Evolutionary conservation across 2,797 vertebrate species (phyloP), one percentile per base, ranked within the genome.

Genomic region (Furcifer pardalis): DNA sequence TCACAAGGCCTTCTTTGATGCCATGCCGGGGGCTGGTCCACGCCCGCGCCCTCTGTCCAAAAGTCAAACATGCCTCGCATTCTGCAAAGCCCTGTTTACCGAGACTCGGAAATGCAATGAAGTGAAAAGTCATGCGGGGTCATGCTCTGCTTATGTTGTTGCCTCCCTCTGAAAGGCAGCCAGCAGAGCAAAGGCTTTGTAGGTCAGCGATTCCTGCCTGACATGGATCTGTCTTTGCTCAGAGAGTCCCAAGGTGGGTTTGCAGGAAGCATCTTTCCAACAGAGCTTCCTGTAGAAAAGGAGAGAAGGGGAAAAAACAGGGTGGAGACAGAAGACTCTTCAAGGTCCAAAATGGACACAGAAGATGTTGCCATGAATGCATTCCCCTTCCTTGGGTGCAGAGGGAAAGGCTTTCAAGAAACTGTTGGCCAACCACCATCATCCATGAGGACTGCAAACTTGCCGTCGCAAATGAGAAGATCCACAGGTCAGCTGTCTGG

Each of bases 101-200:
- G 92, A 87, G 88, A 87, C 60, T 5, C 25, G 76, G 83, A 69
- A 81, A 86, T 82, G 81, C 86, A 87, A 76, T 84, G 82, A 91
- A n/a, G 62, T 12, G 89, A 84, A 82, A 93, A 94, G 93, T 94
- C 94, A 93, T 89, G 94, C 5, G 81, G 85, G 93, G 93, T 92
- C 93, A 94, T 92, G 93, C 10, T 77, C 71, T 91, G 44, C 80
- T 56, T 42, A 85, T 0, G 1, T 82, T 81, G 85, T 84, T 90
- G 79, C 88, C 89, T 86, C 60, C 77, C 73, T 68, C 30, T 27
- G 25, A 90, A 87, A 82, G 65, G 79, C 0, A 1, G 91, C 81
- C 90, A 92, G 84, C 77, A 79, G 71, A 74, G 82, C n/a, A n/a
- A 80, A 37, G 82, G 49, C 72, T 90, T 62, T 13, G 82, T 86